Evolutionary conservation across 2,888 invertebrate genomes (phyloP).

Genomic region (Iselma pallidipennis): DNA sequence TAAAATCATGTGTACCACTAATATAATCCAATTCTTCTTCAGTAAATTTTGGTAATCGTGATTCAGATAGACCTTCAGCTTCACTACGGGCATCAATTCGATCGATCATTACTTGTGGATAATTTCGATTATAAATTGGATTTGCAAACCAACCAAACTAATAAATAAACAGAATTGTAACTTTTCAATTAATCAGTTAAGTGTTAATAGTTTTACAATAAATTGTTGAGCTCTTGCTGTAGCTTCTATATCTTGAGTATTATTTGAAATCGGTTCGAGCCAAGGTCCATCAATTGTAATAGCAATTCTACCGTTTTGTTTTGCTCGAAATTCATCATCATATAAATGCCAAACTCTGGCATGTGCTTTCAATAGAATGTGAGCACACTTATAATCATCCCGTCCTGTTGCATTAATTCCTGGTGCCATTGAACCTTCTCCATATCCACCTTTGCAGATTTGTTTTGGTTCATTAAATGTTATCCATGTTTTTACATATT

Average conservation of each 20-base stretch:
- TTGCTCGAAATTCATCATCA: slow-evolving; percentile 60
- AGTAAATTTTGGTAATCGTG: slow-evolving; percentile 67
- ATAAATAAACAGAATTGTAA: not conserved
- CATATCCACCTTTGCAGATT: slow-evolving; percentile 38
- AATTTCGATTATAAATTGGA: slow-evolving; percentile 70
- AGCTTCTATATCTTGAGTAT: slow-evolving; percentile 53
- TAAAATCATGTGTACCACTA: slow-evolving; percentile 68
- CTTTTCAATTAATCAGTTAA: slow-evolving; percentile 55
- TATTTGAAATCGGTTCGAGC: slow-evolving; percentile 63
- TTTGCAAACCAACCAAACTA: slow-evolving; percentile 49
- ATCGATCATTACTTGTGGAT: slow-evolving; percentile 66
- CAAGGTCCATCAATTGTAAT: slow-evolving; percentile 59
- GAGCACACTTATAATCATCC: slow-evolving; percentile 68
- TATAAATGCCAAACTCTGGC: slow-evolving; percentile 69
- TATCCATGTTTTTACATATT: slow-evolving; percentile 55
- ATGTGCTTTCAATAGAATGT: slow-evolving; percentile 69
- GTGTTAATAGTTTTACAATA: slow-evolving; percentile 50
- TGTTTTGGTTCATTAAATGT: slow-evolving; percentile 60
- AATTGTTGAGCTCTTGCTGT: slow-evolving; percentile 62
- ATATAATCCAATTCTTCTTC: slow-evolving; percentile 63
- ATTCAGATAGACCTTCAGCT: slow-evolving; percentile 54
- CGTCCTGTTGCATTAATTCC: slow-evolving; percentile 37
- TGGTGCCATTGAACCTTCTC: slow-evolving; percentile 43
- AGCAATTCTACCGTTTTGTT: slow-evolving; percentile 57
- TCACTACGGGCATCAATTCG: slow-evolving; percentile 61